A percentile compares a stretch with the other conserved stretches of the same genome.
Evolutionary conservation across 2,888 invertebrate genomes (phyloP).

Genomic region (Rhingia campestris): DNA sequence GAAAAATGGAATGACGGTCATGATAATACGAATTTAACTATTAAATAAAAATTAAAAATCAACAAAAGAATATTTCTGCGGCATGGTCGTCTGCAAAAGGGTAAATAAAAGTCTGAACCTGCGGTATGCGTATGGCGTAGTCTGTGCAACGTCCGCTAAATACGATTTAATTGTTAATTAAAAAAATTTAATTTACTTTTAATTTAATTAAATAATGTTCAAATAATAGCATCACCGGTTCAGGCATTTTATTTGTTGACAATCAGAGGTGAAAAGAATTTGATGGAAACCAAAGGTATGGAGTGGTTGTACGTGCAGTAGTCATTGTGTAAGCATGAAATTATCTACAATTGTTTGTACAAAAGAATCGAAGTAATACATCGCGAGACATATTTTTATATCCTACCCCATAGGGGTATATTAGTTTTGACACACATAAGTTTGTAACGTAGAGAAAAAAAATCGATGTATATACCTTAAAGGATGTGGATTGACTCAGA

Average conservation of each 20-base stretch:
- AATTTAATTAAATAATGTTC: slow-evolving; percentile 38
- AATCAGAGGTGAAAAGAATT: not conserved
- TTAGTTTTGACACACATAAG: too few relatives aligned
- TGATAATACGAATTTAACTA: not conserved
- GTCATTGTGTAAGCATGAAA: too few relatives aligned
- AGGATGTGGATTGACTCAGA: too few relatives aligned
- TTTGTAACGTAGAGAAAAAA: too few relatives aligned
- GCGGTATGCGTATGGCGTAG: slow-evolving; percentile 3
- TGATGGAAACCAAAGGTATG: not conserved
- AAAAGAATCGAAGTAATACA: too few relatives aligned
- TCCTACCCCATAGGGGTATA: too few relatives aligned
- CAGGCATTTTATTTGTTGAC: not conserved
- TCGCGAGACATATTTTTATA: too few relatives aligned
- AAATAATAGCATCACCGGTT: slow-evolving; percentile 11
- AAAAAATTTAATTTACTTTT: slow-evolving; percentile 34
- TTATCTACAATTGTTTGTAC: too few relatives aligned
- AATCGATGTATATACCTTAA: too few relatives aligned
- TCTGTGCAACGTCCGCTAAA: not conserved
- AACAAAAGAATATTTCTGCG: slow-evolving; percentile 39
- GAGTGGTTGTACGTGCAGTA: too few relatives aligned
- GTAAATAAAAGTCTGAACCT: not conserved
- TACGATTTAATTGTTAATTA: slow-evolving; percentile 49
- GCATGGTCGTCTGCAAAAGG: slow-evolving; percentile 14
- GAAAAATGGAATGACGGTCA: slow-evolving; percentile 23
- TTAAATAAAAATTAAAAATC: slow-evolving; percentile 55